Conservation (phyloP, 2,888 invertebrate genomes). For the Lacanobia oleracea region DNA sequence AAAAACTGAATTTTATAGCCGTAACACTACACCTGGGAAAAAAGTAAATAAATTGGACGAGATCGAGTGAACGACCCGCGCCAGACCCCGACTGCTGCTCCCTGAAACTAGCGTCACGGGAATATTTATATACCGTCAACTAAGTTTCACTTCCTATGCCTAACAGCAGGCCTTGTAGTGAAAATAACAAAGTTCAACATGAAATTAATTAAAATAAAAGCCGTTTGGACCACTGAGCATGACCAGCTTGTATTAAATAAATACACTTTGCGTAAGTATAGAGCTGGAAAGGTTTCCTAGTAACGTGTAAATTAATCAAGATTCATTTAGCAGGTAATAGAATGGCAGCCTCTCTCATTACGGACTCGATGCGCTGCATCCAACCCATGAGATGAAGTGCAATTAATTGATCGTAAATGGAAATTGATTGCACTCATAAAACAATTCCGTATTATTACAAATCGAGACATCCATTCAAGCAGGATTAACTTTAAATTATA, state of each 20-base stretch:
- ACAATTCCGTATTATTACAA: constrained; percentile 42
- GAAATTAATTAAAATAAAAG: constrained; percentile 48
- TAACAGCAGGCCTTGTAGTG: constrained; percentile 6
- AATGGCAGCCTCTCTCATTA: constrained; percentile 48
- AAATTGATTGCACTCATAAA: constrained; percentile 51
- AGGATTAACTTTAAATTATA: constrained; percentile 8
- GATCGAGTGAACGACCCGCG: constrained; percentile 81
- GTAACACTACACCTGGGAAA: constrained; percentile 88
- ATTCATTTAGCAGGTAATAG: constrained; percentile 58
- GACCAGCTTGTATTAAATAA: constrained; percentile 45
- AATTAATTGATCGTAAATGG: constrained; percentile 57
- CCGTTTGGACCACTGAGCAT: constrained; percentile 22
- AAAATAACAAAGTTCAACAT: constrained; percentile 29
- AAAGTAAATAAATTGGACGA: constrained; percentile 87
- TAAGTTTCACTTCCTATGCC: constrained; percentile 29
- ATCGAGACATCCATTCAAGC: constrained; percentile 12
- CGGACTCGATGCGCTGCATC: constrained; percentile 39
- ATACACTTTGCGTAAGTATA: constrained; percentile 34
- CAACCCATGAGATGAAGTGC: constrained; percentile 39
- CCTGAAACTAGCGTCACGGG: constrained; percentile 70
- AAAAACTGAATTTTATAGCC: constrained; percentile 89
- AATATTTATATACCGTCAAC: constrained; percentile 64
- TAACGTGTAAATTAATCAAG: constrained; percentile 61
- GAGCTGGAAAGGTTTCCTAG: constrained; percentile 31
- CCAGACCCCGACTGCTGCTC: constrained; percentile 72